phyloP scores from a whole-genome alignment of 2,888 invertebrate species.

The Prosapia bicincta region DNA sequence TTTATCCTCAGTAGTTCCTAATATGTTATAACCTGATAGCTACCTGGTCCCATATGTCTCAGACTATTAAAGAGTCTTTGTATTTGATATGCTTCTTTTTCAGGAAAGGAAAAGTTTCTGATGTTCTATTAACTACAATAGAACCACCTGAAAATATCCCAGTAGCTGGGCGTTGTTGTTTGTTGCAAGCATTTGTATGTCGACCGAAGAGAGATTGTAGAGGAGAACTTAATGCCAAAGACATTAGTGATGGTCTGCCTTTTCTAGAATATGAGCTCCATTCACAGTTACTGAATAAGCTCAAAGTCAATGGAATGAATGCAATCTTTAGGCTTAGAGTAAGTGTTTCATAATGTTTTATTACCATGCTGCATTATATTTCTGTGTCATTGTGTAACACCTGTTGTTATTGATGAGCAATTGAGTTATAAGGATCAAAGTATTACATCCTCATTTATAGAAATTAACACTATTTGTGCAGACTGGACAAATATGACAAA shows the following conservation, averaged over 20 bases:
- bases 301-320: conserved; percentile 93
- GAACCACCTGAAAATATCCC: conserved; percentile 75
- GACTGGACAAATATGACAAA: no score
- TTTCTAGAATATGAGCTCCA: conserved; percentile 96
- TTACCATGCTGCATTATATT: no score
- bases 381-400: no score
- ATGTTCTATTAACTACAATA: conserved; percentile 85
- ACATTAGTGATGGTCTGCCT: conserved; percentile 92
- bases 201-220: conserved; percentile 73
- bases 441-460: no score
- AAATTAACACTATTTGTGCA: no score
- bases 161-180: conserved; percentile 65
- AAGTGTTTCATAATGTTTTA: conserved; percentile 43
- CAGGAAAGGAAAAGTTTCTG: conserved; percentile 83
- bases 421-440: no score
- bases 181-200: conserved; percentile 71
- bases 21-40: no score
- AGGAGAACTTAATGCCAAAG: conserved; percentile 84
- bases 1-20: no score
- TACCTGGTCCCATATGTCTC: no score
- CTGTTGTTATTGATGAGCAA: no score
- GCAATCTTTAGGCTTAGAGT: conserved; percentile 82
- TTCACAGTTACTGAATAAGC: conserved; percentile 81
- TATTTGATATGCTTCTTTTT: no score
- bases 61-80: no score